Conservation (phyloP, 2,113 vertebrate species). For the Sterrhoptilus dennistouni region DNA sequence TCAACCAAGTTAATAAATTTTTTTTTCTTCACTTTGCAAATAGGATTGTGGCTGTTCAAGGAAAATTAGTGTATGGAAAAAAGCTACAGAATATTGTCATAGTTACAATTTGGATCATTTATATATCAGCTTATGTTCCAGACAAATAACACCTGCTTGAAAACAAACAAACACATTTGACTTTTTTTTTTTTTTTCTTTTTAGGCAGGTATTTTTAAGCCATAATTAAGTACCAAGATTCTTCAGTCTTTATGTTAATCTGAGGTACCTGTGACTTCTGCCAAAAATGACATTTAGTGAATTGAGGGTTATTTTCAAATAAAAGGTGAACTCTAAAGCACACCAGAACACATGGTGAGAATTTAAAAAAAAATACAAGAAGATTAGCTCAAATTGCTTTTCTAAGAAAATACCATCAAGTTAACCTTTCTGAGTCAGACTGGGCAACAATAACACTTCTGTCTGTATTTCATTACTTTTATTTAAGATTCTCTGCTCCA, state of each 20-base stretch:
- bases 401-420: background rate
- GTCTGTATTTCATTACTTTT: background rate
- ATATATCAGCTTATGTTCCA: background rate
- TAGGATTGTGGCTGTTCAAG: background rate
- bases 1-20: conserved; percentile 74
- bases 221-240: background rate
- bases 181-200: background rate
- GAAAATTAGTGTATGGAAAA: background rate
- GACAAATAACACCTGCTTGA: background rate
- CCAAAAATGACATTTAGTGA: background rate
- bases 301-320: background rate
- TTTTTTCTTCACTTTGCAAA: background rate
- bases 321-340: background rate
- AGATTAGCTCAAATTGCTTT: conserved; percentile 3
- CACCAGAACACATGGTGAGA: background rate
- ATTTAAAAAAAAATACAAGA: background rate
- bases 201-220: background rate
- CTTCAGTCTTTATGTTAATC: background rate
- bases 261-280: background rate
- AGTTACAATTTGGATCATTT: background rate
- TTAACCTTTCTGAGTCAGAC: background rate
- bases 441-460: background rate
- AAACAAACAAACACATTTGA: background rate
- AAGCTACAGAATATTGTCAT: background rate
- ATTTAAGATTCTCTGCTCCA: background rate